These are phyloP conservation scores for Folsomia manolachei DNA, from an alignment of 2,888 invertebrate genomes.

Conservation along the genomic window DNA sequence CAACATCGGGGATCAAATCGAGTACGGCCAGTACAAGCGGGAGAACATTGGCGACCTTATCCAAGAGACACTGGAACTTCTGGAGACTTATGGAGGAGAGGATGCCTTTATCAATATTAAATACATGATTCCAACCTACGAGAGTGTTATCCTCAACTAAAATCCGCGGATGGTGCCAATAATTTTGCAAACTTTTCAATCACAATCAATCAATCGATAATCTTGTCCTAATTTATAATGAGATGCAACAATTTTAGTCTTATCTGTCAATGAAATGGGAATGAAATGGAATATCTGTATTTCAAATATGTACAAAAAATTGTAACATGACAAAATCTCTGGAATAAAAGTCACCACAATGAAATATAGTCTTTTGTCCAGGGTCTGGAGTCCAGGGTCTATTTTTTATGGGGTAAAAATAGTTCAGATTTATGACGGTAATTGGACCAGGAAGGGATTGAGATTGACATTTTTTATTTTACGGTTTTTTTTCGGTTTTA, in stretches of 20 bases:
- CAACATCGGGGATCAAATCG: constrained; percentile 84
- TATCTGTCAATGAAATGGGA: background rate
- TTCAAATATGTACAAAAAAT: too few relatives aligned
- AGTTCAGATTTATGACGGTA: too few relatives aligned
- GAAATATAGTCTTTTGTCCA: too few relatives aligned
- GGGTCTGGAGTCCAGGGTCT: too few relatives aligned
- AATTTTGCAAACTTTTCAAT: background rate
- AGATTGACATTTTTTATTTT: too few relatives aligned
- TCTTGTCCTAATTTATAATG: background rate
- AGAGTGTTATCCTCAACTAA: constrained; percentile 79
- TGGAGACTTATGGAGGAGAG: constrained; percentile 89
- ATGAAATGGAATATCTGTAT: background rate
- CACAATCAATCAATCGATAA: background rate
- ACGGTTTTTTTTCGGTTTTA: too few relatives aligned
- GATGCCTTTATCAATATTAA: constrained; percentile 98
- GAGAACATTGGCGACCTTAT: constrained; percentile 88
- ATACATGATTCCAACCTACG: constrained; percentile 96
- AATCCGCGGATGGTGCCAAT: background rate
- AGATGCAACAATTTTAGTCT: background rate
- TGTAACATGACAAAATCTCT: too few relatives aligned
- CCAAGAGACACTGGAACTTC: constrained; percentile 84
- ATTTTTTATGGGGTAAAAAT: too few relatives aligned
- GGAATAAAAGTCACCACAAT: too few relatives aligned
- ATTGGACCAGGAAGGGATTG: too few relatives aligned
- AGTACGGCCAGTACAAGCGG: constrained; percentile 79